These are phyloP conservation scores for Falco punctatus DNA, from an alignment of 2,113 vertebrate genomes.

Conservation along the genomic window DNA sequence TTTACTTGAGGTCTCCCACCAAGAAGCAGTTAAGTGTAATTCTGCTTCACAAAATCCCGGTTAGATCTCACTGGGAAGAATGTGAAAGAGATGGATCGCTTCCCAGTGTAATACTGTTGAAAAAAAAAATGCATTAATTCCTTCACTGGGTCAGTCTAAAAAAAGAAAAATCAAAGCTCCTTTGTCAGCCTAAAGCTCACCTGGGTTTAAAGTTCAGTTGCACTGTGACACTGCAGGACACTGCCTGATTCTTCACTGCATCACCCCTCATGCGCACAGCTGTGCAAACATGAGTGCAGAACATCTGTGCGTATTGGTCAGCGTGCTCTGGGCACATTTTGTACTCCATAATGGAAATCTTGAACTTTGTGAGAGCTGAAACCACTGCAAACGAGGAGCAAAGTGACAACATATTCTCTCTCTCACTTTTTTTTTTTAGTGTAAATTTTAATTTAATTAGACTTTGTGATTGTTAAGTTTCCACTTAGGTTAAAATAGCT, in stretches of 20 bases:
- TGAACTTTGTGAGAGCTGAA: neutral
- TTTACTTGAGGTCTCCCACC: neutral
- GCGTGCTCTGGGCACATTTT: neutral
- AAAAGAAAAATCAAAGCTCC: neutral
- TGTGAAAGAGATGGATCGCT: neutral
- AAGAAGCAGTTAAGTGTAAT: neutral
- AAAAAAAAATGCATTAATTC: neutral
- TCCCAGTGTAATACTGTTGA: neutral
- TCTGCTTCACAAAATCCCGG: neutral
- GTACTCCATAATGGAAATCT: neutral
- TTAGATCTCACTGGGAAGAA: neutral
- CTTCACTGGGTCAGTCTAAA: neutral
- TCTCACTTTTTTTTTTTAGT: neutral
- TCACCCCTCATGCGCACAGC: rapidly evolving
- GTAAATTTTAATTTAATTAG: neutral
- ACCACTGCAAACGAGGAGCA: neutral
- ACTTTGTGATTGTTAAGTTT: neutral
- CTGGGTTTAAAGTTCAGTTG: neutral
- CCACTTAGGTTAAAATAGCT: neutral
- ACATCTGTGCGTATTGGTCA: neutral
- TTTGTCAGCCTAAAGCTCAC: neutral
- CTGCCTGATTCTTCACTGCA: neutral
- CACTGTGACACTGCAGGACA: neutral
- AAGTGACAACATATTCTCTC: neutral
- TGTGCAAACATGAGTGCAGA: neutral